A percentile compares a stretch with the other conserved stretches of the same genome.
Conservation (phyloP, 2,888 invertebrate genomes). For the Drosophila buzzatii region DNA sequence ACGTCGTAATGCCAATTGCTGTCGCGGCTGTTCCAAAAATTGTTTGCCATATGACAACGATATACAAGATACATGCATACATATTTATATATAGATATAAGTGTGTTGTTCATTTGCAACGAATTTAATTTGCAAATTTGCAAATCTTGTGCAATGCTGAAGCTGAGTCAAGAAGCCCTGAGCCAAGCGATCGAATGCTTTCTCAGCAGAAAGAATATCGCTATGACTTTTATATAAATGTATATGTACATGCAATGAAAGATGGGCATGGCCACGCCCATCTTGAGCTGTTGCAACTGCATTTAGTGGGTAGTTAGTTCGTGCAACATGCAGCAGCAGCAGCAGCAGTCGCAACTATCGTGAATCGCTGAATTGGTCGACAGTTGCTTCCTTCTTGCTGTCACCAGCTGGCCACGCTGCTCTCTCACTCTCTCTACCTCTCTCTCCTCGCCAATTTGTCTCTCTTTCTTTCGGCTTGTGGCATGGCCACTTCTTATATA, state of each 20-base stretch:
- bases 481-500: constrained; percentile 82
- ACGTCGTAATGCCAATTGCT: constrained; percentile 73
- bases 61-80: constrained; percentile 17
- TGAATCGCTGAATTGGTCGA: constrained; percentile 40
- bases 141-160: constrained; percentile 75
- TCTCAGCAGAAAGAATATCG: constrained; percentile 56
- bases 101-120: constrained; percentile 22
- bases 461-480: constrained; percentile 64
- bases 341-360: constrained; percentile 29
- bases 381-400: constrained; percentile 72
- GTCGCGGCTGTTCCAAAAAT: constrained; percentile 60
- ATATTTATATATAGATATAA: neutral
- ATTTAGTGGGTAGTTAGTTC: constrained; percentile 76
- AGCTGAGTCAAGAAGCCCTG: constrained; percentile 63
- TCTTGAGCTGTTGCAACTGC: constrained; percentile 34
- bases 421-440: constrained; percentile 17
- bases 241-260: neutral
- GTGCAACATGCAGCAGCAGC: constrained; percentile 63
- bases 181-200: constrained; percentile 42
- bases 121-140: constrained; percentile 67
- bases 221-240: neutral
- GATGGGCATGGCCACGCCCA: constrained; percentile 26
- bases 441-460: constrained; percentile 1
- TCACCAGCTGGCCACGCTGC: constrained; percentile 45
- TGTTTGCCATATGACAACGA: constrained; percentile 60